Evolutionary conservation across 2,797 vertebrate species (phyloP).

Genomic region (Pyrocephalus nanus): DNA sequence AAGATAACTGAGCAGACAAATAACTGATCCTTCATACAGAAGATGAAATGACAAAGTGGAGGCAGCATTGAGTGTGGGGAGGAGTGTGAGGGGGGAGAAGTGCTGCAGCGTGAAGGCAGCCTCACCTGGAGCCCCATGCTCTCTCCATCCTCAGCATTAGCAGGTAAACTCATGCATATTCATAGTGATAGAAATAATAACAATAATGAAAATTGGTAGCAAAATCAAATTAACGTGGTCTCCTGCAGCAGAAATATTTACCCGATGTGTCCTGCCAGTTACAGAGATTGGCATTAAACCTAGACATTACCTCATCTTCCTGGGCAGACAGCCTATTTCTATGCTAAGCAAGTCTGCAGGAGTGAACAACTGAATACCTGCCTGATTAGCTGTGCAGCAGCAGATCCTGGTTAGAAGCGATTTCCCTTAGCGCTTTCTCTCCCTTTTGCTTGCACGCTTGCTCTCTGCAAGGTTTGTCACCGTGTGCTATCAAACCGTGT

Average conservation of each 20-base stretch:
- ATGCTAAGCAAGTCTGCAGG: slow-evolving; percentile 93
- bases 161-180: slow-evolving; percentile 70
- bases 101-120: neutral
- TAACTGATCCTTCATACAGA: neutral
- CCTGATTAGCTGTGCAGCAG: slow-evolving; percentile 83
- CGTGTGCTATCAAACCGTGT: slow-evolving; percentile 49
- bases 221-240: slow-evolving; percentile 74
- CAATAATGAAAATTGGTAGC: slow-evolving; percentile 72
- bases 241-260: slow-evolving; percentile 80
- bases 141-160: neutral
- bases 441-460: slow-evolving; percentile 48
- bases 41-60: neutral
- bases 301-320: slow-evolving; percentile 99
- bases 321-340: slow-evolving; percentile 95
- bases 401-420: slow-evolving; percentile 72
- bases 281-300: slow-evolving; percentile 96
- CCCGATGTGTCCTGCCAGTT: slow-evolving; percentile 85
- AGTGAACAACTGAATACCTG: slow-evolving; percentile 92
- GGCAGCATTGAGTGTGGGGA: neutral
- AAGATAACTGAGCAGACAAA: neutral
- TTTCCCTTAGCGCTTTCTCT: slow-evolving; percentile 71
- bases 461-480: slow-evolving; percentile 62
- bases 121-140: slow-evolving; percentile 3
- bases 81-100: neutral
- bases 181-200: slow-evolving; percentile 69